A percentile compares a stretch with the other conserved stretches of the same genome.
Conservation (phyloP, 2,888 invertebrate species). For the Stenodema calcarata region DNA sequence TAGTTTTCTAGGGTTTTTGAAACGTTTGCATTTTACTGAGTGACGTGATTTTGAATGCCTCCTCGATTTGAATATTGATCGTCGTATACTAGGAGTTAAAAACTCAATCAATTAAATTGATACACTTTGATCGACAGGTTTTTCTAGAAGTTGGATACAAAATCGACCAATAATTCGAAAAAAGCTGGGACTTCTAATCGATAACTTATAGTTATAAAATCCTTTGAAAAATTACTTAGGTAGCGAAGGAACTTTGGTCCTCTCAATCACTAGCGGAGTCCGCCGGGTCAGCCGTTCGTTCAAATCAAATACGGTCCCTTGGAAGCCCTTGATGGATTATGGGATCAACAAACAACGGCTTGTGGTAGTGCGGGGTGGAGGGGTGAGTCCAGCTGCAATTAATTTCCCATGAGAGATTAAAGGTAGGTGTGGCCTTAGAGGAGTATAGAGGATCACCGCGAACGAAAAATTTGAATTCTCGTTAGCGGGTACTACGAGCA, state of each 20-base stretch:
- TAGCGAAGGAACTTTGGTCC: background rate
- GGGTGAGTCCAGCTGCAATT: background rate
- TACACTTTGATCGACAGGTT: no score
- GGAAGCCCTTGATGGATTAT: conserved; percentile 28
- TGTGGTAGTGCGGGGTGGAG: background rate
- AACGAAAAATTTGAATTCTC: no score
- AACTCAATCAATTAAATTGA: no score
- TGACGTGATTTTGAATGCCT: no score
- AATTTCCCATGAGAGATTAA: background rate
- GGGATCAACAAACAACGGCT: conserved; percentile 17
- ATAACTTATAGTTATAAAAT: background rate
- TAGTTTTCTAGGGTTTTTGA: no score
- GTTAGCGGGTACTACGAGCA: no score
- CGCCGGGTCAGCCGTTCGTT: background rate
- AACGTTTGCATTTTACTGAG: no score
- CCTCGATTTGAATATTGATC: no score
- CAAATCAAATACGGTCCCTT: background rate
- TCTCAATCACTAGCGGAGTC: background rate
- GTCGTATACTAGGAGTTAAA: no score
- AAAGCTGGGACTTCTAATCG: background rate
- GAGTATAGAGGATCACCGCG: background rate
- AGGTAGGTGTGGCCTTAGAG: background rate
- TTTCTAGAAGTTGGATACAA: no score
- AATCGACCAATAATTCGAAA: no score
- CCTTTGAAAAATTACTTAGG: background rate